phyloP scores from a whole-genome alignment of 23 tunicate genomes.

The Clavelina lepadiformis region DNA sequence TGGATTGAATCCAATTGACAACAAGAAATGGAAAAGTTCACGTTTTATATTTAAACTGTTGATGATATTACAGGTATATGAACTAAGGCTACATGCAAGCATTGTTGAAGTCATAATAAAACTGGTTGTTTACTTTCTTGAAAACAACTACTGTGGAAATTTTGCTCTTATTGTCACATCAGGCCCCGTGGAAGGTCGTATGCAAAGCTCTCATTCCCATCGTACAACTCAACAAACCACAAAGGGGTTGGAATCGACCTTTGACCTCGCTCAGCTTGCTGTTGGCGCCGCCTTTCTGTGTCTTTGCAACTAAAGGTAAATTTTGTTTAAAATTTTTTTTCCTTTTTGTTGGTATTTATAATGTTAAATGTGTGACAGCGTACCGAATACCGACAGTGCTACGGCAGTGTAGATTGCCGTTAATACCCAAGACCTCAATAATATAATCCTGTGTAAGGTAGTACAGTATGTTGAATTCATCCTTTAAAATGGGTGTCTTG shows the following conservation, averaged over 20 bases:
- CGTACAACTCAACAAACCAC: slow-evolving; percentile 9
- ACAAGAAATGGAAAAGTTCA: slow-evolving; percentile 27
- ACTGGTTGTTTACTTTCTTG: too few relatives aligned
- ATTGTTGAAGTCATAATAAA: neutral
- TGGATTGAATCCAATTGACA: slow-evolving; percentile 33
- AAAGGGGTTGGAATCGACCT: slow-evolving; percentile 61
- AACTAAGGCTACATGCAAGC: neutral
- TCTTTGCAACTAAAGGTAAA: slow-evolving; percentile 83
- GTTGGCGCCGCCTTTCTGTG: slow-evolving; percentile 64
- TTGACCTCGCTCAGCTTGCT: slow-evolving; percentile 30
- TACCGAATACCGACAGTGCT: too few relatives aligned
- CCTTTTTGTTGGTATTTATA: too few relatives aligned
- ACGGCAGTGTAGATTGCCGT: too few relatives aligned
- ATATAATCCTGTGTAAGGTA: too few relatives aligned
- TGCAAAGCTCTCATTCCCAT: slow-evolving; percentile 72
- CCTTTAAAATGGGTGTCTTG: too few relatives aligned
- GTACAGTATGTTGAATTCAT: too few relatives aligned
- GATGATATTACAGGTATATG: slow-evolving; percentile 31
- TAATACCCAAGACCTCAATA: too few relatives aligned
- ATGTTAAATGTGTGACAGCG: too few relatives aligned
- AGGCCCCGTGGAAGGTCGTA: slow-evolving; percentile 60
- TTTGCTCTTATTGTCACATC: too few relatives aligned
- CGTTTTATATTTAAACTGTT: slow-evolving; percentile 7
- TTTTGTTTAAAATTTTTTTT: too few relatives aligned
- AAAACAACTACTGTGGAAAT: too few relatives aligned